Base-by-base conservation (phyloP, 2,888 invertebrate genomes). In the Alentia gelatinosa region DNA sequence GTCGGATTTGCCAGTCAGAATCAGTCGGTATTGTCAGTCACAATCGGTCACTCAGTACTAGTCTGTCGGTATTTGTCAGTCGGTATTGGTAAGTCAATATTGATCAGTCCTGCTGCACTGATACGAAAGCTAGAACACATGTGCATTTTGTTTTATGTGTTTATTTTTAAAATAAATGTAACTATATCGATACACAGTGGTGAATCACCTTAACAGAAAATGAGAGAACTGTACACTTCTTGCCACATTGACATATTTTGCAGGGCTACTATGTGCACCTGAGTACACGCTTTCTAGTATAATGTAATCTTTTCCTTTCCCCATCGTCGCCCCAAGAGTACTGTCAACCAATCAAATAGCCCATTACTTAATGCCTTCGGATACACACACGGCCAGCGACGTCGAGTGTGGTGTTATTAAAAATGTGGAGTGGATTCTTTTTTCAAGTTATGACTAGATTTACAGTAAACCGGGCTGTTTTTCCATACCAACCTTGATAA, bases 91-190 rank as follows among this genome's bases (percentile, higher is more conserved):
- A n/a, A n/a, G n/a, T n/a, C n/a, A n/a, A n/a, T n/a, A n/a, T n/a
- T n/a, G n/a, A n/a, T n/a, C n/a, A n/a, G n/a, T n/a, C n/a, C n/a
- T n/a, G n/a, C n/a, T n/a, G n/a, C n/a, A n/a, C n/a, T n/a, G n/a
- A n/a, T n/a, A 47, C 47, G 47, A 3, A 56, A 56, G n/a, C 19
- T n/a, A 56, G 23, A 56, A 56, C 3, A 9, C 19, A 56, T 56
- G 56, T 19, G 19, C 47, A 42, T 56, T 86, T 86, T 86, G 30
- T 56, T 86, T 86, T 86, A 35, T 47, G 47, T 86, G 33, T 86
- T 86, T 86, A 86, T 86, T 79, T 79, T 86, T 35, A 86, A 86
- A 86, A 86, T 86, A 86, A 86, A 86, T 86, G 86, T 47, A 86
- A 86, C 86, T 86, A 86, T 86, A 86, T 86, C 30, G 30, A 86